Base-by-base conservation (phyloP, 2,113 vertebrate genomes). In the Caretta caretta region DNA sequence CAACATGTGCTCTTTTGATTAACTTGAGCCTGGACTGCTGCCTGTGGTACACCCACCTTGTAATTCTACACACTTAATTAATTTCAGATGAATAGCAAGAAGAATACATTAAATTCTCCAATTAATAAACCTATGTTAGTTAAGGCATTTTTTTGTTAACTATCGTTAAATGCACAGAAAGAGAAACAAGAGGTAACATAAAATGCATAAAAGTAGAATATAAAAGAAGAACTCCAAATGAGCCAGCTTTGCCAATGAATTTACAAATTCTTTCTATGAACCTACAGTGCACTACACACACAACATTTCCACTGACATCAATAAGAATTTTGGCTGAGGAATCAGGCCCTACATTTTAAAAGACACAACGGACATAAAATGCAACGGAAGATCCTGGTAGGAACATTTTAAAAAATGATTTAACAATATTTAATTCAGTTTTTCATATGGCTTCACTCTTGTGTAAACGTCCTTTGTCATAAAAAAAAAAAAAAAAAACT, bases 1-100 rank as follows among this genome's bases (percentile, higher is more conserved):
- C 98, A 98, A 98, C 98, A 99, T 98, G 98, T 98, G 98, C 98
- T 98, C 98, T 98, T 98, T 98, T 98, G 98, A 98, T 98, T 98
- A 99, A 98, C 96, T 97, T 97, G 98, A 98, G 98, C 98, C 96
- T 97, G 97, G 98, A 97, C 98, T 97, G 98, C 98, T 97, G 98
- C 98, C 98, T 98, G 85, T 89, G 97, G 94, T 98, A 98, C 98
- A 98, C 98, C 98, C 98, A 98, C 98, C 98, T 98, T 98, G 98
- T 99, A 98, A 98, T 98, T 98, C 96, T 98, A 98, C 96, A 98
- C 98, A 97, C 96, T 98, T 99, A 99, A 99, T 99, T 99, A 98
- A 98, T 98, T 98, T 98, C 99, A 99, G 99, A 99, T 99, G 99
- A 99, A 98, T 13, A 12, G 95, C 62, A 87, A 97, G 93, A 94